These are phyloP conservation scores for Craniophora ligustri DNA, from an alignment of 2,888 invertebrate species.

Conservation along the genomic window DNA sequence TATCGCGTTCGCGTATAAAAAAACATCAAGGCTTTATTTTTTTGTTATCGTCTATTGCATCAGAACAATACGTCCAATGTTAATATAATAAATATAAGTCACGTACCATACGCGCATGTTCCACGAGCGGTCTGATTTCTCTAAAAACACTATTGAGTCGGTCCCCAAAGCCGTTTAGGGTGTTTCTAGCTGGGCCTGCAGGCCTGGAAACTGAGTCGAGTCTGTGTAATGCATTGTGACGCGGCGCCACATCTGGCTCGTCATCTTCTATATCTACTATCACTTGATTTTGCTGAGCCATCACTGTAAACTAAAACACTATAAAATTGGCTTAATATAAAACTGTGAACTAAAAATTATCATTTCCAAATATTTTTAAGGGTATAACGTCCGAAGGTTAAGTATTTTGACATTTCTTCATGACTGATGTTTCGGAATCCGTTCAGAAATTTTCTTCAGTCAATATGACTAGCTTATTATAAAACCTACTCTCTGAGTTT, in stretches of 20 bases:
- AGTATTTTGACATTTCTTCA: slow-evolving; percentile 48
- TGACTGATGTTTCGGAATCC: slow-evolving; percentile 35
- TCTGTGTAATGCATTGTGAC: slow-evolving; percentile 72
- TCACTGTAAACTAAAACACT: slow-evolving; percentile 53
- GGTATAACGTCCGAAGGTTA: slow-evolving; percentile 53
- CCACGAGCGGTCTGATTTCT: slow-evolving; percentile 91
- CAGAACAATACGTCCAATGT: slow-evolving; percentile 31
- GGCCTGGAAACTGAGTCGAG: slow-evolving; percentile 75
- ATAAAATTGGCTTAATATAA: slow-evolving; percentile 35
- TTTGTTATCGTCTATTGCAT: slow-evolving; percentile 48
- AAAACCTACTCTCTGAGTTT: too few relatives aligned
- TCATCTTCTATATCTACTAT: slow-evolving; percentile 81
- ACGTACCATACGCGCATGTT: slow-evolving; percentile 88
- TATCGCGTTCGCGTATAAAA: background rate
- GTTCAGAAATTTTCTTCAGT: slow-evolving; percentile 38
- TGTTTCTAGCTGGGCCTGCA: slow-evolving; percentile 69
- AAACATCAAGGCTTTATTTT: slow-evolving; percentile 27
- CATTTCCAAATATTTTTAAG: slow-evolving; percentile 58
- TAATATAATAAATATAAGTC: slow-evolving; percentile 13
- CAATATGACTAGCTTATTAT: too few relatives aligned
- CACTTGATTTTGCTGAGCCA: slow-evolving; percentile 83
- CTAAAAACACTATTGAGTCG: slow-evolving; percentile 86
- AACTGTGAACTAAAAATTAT: slow-evolving; percentile 38
- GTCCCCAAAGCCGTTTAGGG: slow-evolving; percentile 80
- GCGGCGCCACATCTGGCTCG: slow-evolving; percentile 68